These are phyloP conservation scores for Sinocyclocheilus anshuiensis DNA, from an alignment of 2,113 vertebrate genomes.

Conservation along the genomic window DNA sequence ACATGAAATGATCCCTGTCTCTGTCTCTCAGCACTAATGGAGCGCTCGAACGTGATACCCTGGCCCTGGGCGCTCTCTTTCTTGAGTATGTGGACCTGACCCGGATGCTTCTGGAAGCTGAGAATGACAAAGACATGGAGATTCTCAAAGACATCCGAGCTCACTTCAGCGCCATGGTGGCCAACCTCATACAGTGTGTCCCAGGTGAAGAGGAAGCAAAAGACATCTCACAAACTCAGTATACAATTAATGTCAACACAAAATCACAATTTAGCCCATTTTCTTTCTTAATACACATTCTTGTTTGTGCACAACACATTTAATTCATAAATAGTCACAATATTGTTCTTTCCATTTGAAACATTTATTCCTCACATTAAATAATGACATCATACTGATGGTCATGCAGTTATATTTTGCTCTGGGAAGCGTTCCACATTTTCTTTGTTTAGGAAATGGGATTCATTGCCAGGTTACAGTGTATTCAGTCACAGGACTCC, in stretches of 20 bases:
- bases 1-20: constrained; percentile 38
- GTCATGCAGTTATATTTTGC: background rate
- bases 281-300: too few relatives aligned
- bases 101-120: constrained; percentile 95
- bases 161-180: constrained; percentile 96
- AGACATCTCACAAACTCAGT: background rate
- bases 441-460: constrained; percentile 40
- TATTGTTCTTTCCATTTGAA: background rate
- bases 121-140: constrained; percentile 92
- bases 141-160: constrained; percentile 97
- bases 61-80: constrained; percentile 94
- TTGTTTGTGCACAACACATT: background rate
- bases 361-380: background rate
- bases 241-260: background rate
- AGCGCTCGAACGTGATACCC: constrained; percentile 90
- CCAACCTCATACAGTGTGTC: constrained; percentile 96
- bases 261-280: background rate
- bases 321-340: constrained; percentile 2
- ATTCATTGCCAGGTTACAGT: constrained; percentile 38
- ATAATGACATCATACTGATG: background rate
- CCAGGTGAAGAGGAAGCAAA: constrained; percentile 76
- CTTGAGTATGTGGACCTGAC: constrained; percentile 97
- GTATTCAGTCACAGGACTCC: constrained; percentile 4
- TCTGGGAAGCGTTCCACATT: constrained; percentile 17
- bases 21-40: constrained; percentile 88